A percentile compares a stretch with the other conserved stretches of the same genome.
Evolutionary conservation across 2,113 vertebrate species (phyloP).

Genomic region (Stegostoma tigrinum): DNA sequence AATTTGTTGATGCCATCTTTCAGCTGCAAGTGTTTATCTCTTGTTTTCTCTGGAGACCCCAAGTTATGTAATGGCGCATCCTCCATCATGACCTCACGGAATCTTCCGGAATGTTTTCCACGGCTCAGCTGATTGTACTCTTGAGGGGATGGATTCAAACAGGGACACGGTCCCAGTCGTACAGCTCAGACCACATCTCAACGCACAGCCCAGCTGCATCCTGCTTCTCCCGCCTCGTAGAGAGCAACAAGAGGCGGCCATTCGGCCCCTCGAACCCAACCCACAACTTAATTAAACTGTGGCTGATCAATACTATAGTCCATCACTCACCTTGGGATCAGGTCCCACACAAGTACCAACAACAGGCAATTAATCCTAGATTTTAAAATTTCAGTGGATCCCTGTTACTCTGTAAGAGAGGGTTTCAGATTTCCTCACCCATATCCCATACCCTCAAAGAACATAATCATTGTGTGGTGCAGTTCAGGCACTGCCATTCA

Average conservation of each 20-base stretch:
- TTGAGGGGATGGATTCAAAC: background rate
- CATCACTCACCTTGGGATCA: background rate
- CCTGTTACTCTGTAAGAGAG: background rate
- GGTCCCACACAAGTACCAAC: background rate
- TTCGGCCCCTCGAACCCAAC: background rate
- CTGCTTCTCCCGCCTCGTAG: background rate
- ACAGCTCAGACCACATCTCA: background rate
- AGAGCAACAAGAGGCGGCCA: background rate
- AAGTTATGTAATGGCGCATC: background rate
- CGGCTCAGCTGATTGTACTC: background rate
- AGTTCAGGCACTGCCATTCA: background rate
- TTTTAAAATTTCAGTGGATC: background rate
- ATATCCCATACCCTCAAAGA: background rate
- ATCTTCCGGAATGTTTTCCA: background rate
- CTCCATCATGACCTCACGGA: background rate
- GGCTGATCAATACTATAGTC: background rate
- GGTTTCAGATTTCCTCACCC: background rate
- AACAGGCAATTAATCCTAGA: background rate
- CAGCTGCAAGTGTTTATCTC: background rate
- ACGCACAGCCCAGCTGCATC: background rate
- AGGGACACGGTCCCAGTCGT: background rate
- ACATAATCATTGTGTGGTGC: background rate
- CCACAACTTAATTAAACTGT: background rate
- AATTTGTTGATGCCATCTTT: background rate
- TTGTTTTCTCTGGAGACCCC: background rate